Percentiles rank a stretch among this genome's conserved stretches.
phyloP scores from a whole-genome alignment of 2,888 invertebrate genomes.

The Zaprionus bogoriensis region DNA sequence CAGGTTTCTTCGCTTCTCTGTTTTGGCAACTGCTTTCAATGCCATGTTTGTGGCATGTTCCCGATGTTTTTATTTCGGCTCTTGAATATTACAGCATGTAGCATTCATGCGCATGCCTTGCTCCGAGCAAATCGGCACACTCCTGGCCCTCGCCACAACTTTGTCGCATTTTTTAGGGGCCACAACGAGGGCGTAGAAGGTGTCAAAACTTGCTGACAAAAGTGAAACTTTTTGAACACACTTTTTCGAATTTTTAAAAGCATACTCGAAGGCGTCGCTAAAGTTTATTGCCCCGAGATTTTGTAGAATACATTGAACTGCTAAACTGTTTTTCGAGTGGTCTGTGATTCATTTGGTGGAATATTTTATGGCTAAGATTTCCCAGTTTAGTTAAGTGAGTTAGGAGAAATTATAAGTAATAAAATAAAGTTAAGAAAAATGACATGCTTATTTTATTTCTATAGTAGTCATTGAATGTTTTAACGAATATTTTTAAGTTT shows the following conservation, averaged over 20 bases:
- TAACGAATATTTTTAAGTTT: no score
- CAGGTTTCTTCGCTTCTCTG: slow-evolving; percentile 20
- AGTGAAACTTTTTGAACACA: slow-evolving; percentile 47
- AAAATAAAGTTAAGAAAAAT: background rate
- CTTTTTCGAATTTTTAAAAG: slow-evolving; percentile 23
- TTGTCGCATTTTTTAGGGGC: slow-evolving; percentile 45
- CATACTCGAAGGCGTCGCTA: slow-evolving; percentile 33
- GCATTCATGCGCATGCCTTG: slow-evolving; percentile 58
- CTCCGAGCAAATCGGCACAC: slow-evolving; percentile 28
- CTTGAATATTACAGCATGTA: slow-evolving; percentile 65
- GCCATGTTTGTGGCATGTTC: slow-evolving; percentile 67
- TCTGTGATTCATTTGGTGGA: no score
- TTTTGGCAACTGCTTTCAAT: slow-evolving; percentile 65
- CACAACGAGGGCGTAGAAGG: slow-evolving; percentile 32
- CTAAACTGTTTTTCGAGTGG: no score
- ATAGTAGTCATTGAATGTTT: no score
- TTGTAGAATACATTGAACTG: no score
- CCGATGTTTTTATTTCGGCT: slow-evolving; percentile 20
- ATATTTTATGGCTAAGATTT: no score
- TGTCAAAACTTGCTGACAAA: slow-evolving; percentile 35
- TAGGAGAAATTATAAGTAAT: background rate
- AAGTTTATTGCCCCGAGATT: slow-evolving; percentile 32
- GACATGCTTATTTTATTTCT: no score
- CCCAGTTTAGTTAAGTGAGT: no score
- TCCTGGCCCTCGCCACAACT: slow-evolving; percentile 13